phyloP scores from a whole-genome alignment of 2,797 vertebrate species.

The Cossypha polioptera region DNA sequence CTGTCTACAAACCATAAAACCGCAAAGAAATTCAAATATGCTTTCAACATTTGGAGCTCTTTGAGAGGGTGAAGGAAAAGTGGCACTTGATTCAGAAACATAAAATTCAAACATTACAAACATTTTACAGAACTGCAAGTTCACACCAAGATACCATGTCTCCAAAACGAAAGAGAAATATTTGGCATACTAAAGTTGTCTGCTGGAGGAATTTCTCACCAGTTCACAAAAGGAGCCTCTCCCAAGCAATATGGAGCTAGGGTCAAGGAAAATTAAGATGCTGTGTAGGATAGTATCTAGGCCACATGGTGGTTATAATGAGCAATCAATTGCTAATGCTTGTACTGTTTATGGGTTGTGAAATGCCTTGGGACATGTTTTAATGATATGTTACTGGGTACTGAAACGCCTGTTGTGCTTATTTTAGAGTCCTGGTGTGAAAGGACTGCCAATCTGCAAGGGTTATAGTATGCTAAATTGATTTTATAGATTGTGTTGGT shows the following conservation, averaged over 20 bases:
- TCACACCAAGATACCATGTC: background rate
- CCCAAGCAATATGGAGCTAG: background rate
- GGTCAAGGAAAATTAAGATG: background rate
- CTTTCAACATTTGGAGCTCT: background rate
- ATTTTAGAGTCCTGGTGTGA: background rate
- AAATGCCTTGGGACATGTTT: conserved; percentile 13
- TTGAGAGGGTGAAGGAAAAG: background rate
- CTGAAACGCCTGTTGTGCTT: background rate
- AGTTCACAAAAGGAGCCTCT: background rate
- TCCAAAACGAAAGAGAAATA: background rate
- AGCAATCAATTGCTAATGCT: background rate
- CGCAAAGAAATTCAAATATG: background rate
- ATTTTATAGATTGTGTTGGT: conserved; percentile 11
- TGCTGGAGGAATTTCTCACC: background rate
- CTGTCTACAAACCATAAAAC: background rate
- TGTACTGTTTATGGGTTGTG: background rate
- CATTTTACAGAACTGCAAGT: background rate
- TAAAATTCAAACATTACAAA: background rate
- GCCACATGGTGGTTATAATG: background rate
- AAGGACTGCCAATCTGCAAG: background rate
- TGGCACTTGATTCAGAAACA: background rate
- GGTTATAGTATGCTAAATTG: background rate
- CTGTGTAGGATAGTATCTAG: background rate
- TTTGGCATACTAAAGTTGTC: background rate
- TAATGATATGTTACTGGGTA: background rate